phyloP scores from a whole-genome alignment of 2,113 vertebrate genomes.

The Ciconia stormi region DNA sequence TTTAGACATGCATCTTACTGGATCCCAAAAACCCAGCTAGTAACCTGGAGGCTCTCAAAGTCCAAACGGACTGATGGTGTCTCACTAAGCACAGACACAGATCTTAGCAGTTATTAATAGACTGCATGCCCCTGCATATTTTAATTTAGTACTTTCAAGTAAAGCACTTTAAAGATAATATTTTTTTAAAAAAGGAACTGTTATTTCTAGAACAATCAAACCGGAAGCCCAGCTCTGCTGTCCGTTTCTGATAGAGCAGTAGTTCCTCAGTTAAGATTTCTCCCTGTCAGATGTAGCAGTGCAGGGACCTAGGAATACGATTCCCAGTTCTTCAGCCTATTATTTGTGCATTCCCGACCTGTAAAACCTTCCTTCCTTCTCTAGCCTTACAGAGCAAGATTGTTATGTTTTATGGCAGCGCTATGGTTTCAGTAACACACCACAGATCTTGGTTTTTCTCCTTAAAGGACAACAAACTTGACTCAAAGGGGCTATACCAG shows the following conservation, averaged over 20 bases:
- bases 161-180: neutral
- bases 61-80: neutral
- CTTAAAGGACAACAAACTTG: neutral
- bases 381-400: neutral
- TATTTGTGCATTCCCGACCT: neutral
- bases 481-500: neutral
- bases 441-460: neutral
- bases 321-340: neutral
- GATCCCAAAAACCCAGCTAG: neutral
- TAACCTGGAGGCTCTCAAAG: neutral
- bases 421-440: neutral
- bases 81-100: neutral
- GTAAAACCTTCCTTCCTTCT: neutral
- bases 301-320: neutral
- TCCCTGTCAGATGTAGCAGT: neutral
- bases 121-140: neutral
- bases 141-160: neutral
- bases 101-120: neutral
- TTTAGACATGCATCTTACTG: neutral
- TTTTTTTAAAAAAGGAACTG: neutral
- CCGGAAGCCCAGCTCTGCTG: slow-evolving; percentile 2
- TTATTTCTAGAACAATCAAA: slow-evolving; percentile 30
- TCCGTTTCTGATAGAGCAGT: neutral
- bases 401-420: neutral
- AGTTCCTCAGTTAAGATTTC: neutral